phyloP scores from a whole-genome alignment of 2,797 vertebrate genomes.

The Sphenopsis melanotis region DNA sequence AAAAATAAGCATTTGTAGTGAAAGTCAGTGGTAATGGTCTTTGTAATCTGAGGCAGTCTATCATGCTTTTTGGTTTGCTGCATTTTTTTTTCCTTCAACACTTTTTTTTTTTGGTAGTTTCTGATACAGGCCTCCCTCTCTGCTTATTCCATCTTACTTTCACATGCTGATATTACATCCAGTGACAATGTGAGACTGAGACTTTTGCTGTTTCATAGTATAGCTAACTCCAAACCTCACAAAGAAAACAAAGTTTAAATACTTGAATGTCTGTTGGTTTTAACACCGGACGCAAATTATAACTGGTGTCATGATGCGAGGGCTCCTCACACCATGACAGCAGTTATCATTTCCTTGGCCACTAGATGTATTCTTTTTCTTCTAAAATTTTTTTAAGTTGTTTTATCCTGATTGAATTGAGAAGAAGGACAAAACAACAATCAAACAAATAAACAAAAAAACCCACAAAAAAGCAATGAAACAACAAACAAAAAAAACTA shows the following conservation, averaged over 20 bases:
- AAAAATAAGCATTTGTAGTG: too few relatives aligned
- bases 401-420: not conserved
- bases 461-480: not conserved
- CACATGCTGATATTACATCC: not conserved
- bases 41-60: not conserved
- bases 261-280: not conserved
- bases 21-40: not conserved
- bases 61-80: rapidly evolving
- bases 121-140: not conserved
- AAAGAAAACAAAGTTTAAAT: not conserved
- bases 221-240: not conserved
- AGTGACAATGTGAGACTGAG: not conserved
- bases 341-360: not conserved
- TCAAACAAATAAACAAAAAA: not conserved
- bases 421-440: not conserved
- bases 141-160: not conserved
- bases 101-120: not conserved
- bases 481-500: not conserved
- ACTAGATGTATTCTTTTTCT: not conserved
- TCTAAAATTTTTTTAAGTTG: not conserved
- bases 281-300: not conserved
- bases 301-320: not conserved
- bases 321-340: rapidly evolving
- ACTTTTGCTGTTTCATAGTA: not conserved
- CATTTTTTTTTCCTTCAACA: not conserved